Evolutionary conservation across 2,888 invertebrate genomes (phyloP).

Genomic region (Drosophila bunnanda): DNA sequence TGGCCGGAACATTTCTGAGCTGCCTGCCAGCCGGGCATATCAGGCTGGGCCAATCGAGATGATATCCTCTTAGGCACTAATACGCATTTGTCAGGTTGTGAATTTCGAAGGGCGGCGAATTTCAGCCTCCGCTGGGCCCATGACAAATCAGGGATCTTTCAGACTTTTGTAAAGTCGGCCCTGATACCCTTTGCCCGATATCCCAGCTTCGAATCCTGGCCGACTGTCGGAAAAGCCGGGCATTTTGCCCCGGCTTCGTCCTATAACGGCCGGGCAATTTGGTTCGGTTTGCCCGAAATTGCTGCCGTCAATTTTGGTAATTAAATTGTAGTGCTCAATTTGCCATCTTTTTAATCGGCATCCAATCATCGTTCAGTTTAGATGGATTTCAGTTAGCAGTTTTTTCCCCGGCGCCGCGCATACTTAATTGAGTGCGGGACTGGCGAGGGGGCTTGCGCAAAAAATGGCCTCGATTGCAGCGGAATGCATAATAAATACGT

Average conservation of each 20-base stretch:
- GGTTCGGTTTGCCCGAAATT: constrained; percentile 55
- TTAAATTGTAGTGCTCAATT: constrained; percentile 69
- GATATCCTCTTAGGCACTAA: background rate
- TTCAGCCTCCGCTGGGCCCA: background rate
- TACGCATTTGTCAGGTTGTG: constrained; percentile 4
- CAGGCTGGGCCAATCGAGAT: constrained; percentile 13
- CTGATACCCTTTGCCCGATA: constrained; percentile 12
- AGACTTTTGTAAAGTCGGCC: background rate
- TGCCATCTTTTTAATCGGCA: constrained; percentile 38
- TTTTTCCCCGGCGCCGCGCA: constrained; percentile 8
- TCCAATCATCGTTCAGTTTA: constrained; percentile 47
- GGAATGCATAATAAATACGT: constrained; percentile 49
- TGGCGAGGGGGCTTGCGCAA: constrained; percentile 8
- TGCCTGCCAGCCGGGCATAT: constrained; percentile 14
- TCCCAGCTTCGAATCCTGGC: constrained; percentile 13
- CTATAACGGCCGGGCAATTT: constrained; percentile 53
- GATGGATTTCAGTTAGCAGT: constrained; percentile 38
- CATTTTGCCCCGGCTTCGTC: constrained; percentile 6
- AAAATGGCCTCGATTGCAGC: constrained; percentile 38
- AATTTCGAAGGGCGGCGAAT: background rate
- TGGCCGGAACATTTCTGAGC: constrained; percentile 44
- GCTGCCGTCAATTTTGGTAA: constrained; percentile 63
- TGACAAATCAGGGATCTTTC: constrained; percentile 1
- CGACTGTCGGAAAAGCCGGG: constrained; percentile 11
- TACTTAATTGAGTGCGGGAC: constrained; percentile 4